phyloP scores from a whole-genome alignment of 2,113 vertebrate genomes.

The Pungitius pungitius region DNA sequence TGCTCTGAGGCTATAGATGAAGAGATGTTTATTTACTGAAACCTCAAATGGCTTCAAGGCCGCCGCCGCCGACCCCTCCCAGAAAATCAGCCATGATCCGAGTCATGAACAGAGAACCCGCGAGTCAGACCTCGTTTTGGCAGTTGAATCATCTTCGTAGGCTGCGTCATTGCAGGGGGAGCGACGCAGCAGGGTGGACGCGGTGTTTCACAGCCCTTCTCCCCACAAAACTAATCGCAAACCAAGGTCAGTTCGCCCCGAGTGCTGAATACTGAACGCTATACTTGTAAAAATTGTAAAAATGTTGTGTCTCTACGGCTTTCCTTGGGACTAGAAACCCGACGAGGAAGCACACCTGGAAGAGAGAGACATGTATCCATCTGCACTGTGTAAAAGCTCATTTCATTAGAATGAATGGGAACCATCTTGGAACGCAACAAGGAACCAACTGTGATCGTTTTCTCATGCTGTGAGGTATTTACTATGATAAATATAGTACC shows the following conservation, averaged over 20 bases:
- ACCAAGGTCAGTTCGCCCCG: slow-evolving; percentile 6
- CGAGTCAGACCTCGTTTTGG: slow-evolving; percentile 8
- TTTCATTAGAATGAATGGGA: slow-evolving; percentile 8
- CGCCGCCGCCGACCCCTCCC: background rate
- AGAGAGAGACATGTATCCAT: background rate
- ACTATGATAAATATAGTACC: too few species aligned
- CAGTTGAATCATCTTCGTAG: background rate
- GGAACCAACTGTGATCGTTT: slow-evolving; percentile 4
- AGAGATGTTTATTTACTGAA: background rate
- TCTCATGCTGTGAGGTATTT: slow-evolving; percentile 37
- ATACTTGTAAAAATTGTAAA: slow-evolving; percentile 10
- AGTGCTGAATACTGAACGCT: background rate
- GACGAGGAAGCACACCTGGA: slow-evolving; percentile 1
- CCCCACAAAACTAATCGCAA: slow-evolving; percentile 8
- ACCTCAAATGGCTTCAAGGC: background rate
- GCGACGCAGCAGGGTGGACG: too few species aligned
- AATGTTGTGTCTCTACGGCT: background rate
- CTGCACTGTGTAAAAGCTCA: background rate
- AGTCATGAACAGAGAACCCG: background rate
- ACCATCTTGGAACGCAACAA: background rate
- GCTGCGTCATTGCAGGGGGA: background rate
- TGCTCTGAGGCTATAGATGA: background rate
- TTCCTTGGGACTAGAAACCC: background rate
- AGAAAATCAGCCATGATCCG: background rate
- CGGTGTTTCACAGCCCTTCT: background rate